Evolutionary conservation across 2,888 invertebrate species (phyloP), one percentile per base, ranked within the genome.

Genomic region (Troilus luridus): DNA sequence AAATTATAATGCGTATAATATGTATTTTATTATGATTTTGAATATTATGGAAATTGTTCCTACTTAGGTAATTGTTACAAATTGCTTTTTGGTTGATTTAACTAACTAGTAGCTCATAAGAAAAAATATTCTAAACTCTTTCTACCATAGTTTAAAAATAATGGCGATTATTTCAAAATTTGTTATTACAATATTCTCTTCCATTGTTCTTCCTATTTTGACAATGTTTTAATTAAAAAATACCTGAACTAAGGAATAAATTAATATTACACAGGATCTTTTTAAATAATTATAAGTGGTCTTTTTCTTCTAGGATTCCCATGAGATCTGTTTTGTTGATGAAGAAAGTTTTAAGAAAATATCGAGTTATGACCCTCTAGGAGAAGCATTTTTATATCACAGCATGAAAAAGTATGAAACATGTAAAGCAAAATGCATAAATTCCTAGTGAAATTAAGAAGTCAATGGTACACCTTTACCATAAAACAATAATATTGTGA

Each of bases 281-380:
- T 85, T 56, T 41, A 19, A 41, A 41, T 56, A 56, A 85, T 54
- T 14, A 24, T 85, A 62, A 91, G 67, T 92, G 72, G 5, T 41
- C 8, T 77, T 41, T 92, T 92, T 27, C 91, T 94, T 94, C 90
- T 93, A 96, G 96, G 98, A 99, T 94, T 98, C 96, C 0, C 99
- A 99, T 94, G 99, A 99, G 95, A 99, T 99, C 92, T 99, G 99
- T 94, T 99, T 99, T 94, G 99, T 99, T 10, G 99, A 99, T 92
- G 98, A 99, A 93, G 98, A 99, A 95, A 98, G 97, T 67, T 99
- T 98, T 95, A 95, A 97, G 11, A 95, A 98, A 93, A 94, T 99
- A 77, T 98, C 99, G 0, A 95, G 97, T 93, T 96, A 98, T 6
- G 99, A 99, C 94, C 96, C 97, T 0, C 95, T 97, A 91, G 97